These are phyloP conservation scores for Dasyurus viverrinus DNA, from an alignment of 2,113 vertebrate species.

Conservation along the genomic window DNA sequence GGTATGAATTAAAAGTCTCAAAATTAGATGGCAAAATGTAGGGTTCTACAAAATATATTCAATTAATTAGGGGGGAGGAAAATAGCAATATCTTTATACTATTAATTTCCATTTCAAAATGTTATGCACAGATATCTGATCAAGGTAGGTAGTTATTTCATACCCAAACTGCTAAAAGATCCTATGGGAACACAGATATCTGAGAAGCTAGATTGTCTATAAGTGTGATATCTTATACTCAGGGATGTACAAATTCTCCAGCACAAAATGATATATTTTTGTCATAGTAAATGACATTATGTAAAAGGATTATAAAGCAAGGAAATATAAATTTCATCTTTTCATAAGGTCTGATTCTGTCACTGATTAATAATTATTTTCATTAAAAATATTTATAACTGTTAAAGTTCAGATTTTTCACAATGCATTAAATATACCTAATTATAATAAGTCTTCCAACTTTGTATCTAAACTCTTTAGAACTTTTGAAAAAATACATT, in stretches of 20 bases:
- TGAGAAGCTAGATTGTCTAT: conserved; percentile 16
- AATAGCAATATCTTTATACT: background rate
- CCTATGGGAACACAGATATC: background rate
- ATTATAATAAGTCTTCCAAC: conserved; percentile 6
- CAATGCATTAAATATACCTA: conserved; percentile 30
- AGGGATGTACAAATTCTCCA: conserved; percentile 15
- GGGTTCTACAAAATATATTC: background rate
- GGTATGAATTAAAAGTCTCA: background rate
- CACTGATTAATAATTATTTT: conserved; percentile 3
- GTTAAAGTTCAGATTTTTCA: conserved; percentile 20
- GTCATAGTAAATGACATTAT: background rate
- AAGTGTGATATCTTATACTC: conserved; percentile 10
- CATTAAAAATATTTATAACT: conserved; percentile 2
- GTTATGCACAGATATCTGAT: background rate
- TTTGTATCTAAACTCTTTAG: conserved; percentile 44
- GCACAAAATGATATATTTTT: conserved; percentile 12
- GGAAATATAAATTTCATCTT: conserved; percentile 1
- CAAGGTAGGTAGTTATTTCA: conserved; percentile 8
- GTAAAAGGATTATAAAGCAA: background rate
- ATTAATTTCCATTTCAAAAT: background rate
- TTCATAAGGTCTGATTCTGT: conserved; percentile 8
- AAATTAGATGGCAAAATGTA: background rate
- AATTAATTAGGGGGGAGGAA: background rate
- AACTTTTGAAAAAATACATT: conserved; percentile 27
- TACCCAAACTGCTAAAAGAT: background rate